Conservation (phyloP, 2,113 vertebrate species). For the Peromyscus leucopus region DNA sequence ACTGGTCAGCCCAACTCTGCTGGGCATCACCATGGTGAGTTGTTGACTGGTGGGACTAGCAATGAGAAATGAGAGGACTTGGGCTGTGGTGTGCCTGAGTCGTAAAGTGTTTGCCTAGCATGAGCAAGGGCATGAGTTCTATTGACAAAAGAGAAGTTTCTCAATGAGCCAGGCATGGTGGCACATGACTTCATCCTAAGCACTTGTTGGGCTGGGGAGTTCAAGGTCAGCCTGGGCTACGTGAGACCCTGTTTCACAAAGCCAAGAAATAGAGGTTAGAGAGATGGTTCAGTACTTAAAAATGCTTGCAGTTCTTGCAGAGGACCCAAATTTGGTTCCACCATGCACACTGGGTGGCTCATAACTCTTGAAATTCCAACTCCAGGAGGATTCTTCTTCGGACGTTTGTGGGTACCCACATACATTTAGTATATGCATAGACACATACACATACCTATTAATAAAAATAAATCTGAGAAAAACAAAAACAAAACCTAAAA, state of each 20-base stretch:
- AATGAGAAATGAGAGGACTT: not conserved
- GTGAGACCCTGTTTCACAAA: not conserved
- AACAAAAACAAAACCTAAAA: not conserved
- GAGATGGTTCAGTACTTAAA: not conserved
- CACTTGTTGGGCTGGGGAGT: not conserved
- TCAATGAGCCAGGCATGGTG: not conserved
- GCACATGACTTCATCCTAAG: not conserved
- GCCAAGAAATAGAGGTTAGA: not conserved
- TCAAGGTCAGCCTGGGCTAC: not conserved
- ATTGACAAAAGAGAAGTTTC: not conserved
- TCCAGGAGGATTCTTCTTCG: not conserved
- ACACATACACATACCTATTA: not conserved
- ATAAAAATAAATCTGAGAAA: not conserved
- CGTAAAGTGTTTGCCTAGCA: not conserved
- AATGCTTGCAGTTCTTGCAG: not conserved
- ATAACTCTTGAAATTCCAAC: not conserved
- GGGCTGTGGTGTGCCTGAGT: not conserved
- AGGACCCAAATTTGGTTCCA: not conserved
- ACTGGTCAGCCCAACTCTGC: constrained; percentile 93
- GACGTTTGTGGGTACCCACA: not conserved
- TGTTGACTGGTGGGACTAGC: not conserved
- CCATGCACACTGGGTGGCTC: not conserved
- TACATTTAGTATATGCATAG: not conserved
- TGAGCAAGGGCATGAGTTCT: not conserved
- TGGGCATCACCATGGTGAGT: constrained; percentile 97